Percentiles rank a stretch among this genome's conserved stretches.
Conservation (phyloP, 2,888 invertebrate genomes). For the Drosophila paranaensis region DNA sequence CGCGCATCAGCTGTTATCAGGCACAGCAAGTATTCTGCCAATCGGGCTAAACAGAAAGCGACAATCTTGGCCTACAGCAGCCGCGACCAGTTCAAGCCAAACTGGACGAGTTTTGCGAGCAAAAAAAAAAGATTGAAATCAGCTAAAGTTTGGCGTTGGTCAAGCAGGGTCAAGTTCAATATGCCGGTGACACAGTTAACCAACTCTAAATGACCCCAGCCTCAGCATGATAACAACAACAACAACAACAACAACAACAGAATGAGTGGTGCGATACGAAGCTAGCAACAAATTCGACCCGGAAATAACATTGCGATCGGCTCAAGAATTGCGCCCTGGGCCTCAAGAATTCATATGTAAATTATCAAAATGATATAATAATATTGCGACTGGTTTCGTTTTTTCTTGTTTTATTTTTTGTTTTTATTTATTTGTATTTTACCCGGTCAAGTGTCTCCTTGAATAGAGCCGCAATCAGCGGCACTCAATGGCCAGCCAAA, state of each 20-base stretch:
- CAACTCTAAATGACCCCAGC: conserved; percentile 70
- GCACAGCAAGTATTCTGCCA: neutral
- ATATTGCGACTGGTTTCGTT: conserved; percentile 41
- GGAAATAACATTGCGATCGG: conserved; percentile 58
- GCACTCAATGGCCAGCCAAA: conserved; percentile 43
- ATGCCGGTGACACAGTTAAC: conserved; percentile 76
- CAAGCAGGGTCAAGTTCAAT: conserved; percentile 76
- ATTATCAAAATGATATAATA: conserved; percentile 57
- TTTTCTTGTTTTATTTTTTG: neutral
- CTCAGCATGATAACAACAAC: conserved; percentile 25
- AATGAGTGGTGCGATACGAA: conserved; percentile 13
- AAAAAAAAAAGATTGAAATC: conserved; percentile 5
- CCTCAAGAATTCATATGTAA: conserved; percentile 69
- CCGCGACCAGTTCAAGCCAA: conserved; percentile 21
- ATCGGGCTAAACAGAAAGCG: neutral
- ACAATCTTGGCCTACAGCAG: conserved; percentile 3
- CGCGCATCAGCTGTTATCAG: conserved; percentile 11
- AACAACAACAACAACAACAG: neutral
- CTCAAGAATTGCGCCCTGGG: conserved; percentile 65
- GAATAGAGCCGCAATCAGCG: conserved; percentile 40
- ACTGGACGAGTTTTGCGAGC: conserved; percentile 38
- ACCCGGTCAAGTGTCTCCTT: conserved; percentile 48
- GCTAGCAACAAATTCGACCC: conserved; percentile 53
- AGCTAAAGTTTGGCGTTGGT: conserved; percentile 22
- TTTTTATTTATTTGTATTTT: neutral